Conservation (phyloP, 2,113 vertebrate genomes). For the Charina bottae region DNA sequence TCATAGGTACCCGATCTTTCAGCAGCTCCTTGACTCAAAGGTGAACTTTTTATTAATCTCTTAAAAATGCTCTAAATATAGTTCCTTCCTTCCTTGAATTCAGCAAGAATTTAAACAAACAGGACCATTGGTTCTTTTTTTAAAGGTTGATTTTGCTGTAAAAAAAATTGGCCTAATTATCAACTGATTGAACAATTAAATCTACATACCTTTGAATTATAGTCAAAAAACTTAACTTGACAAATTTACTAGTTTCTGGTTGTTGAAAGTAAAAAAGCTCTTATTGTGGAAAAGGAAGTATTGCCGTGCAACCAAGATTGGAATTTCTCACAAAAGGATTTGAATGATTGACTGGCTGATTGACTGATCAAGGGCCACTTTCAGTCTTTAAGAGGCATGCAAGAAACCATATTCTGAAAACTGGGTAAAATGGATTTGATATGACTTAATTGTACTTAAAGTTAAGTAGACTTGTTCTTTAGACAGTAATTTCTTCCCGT, state of each 20-base stretch:
- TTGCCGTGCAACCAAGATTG: background rate
- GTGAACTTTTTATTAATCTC: slow-evolving; percentile 59
- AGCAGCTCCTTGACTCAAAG: slow-evolving; percentile 83
- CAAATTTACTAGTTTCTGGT: background rate
- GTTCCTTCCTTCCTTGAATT: background rate
- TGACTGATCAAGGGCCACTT: background rate
- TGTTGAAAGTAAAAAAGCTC: background rate
- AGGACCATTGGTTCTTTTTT: too few species aligned
- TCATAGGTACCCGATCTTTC: slow-evolving; percentile 80
- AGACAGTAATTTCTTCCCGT: background rate
- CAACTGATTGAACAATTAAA: background rate
- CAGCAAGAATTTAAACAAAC: background rate
- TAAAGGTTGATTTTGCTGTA: background rate
- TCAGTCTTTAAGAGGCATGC: background rate
- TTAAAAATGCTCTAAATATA: background rate
- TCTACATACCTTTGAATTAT: background rate
- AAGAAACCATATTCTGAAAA: background rate
- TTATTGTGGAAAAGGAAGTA: background rate
- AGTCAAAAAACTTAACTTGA: background rate
- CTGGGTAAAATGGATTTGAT: background rate
- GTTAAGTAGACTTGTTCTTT: background rate
- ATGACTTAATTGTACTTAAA: background rate
- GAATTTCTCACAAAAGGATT: background rate
- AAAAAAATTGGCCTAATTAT: background rate
- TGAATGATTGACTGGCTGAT: background rate